Conservation (phyloP, 2,797 vertebrate genomes). For the Danio kyathit region DNA sequence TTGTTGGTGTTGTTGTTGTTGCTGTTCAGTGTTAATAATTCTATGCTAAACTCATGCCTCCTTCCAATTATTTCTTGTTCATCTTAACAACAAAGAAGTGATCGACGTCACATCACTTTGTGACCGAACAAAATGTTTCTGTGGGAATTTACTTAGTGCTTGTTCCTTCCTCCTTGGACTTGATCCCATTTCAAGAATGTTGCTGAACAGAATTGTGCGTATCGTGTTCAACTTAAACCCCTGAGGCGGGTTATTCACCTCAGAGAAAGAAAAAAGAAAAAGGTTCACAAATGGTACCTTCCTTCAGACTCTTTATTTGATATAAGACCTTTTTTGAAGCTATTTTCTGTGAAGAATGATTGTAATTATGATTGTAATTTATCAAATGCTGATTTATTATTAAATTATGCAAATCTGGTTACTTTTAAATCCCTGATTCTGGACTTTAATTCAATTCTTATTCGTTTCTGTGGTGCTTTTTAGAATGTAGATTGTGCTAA, state of each 20-base stretch:
- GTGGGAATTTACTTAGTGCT: conserved; percentile 27
- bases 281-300: conserved; percentile 31
- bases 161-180: conserved; percentile 30
- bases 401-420: conserved; percentile 73
- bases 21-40: conserved; percentile 73
- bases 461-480: too few relatives aligned
- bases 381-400: conserved; percentile 80
- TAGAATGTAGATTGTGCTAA: too few relatives aligned
- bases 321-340: conserved; percentile 75
- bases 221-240: conserved; percentile 40
- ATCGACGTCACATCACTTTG: not conserved
- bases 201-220: conserved; percentile 5
- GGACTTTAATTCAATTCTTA: not conserved
- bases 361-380: conserved; percentile 78
- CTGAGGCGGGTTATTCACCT: not conserved
- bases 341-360: conserved; percentile 78
- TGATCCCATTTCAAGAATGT: conserved; percentile 33
- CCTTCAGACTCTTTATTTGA: conserved; percentile 67
- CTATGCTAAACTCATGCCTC: conserved; percentile 54
- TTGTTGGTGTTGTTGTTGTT: conserved; percentile 54
- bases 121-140: conserved; percentile 16
- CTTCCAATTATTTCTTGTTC: conserved; percentile 6
- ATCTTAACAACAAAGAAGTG: conserved; percentile 3
- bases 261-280: conserved; percentile 13
- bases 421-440: not conserved